Base-by-base conservation (phyloP, 2,113 vertebrate species). In the Sylvia atricapilla region DNA sequence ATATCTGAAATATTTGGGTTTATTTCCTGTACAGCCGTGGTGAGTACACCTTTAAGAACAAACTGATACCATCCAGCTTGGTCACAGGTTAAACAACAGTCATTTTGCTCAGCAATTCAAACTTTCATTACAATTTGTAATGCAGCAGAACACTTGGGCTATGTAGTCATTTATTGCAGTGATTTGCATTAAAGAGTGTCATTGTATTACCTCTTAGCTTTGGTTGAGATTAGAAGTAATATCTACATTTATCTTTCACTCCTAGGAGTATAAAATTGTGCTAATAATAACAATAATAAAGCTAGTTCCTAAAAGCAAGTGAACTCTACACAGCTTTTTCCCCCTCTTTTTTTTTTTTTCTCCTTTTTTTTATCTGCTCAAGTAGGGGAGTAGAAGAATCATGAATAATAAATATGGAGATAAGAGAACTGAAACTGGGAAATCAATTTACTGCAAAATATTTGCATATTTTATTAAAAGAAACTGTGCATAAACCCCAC, bases 381-480 rank as follows among this genome's bases (percentile, higher is more conserved):
- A 94, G 97, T 96, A 80, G 87, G 91, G 92, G 92, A 97, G 93
- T 96, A 91, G 91, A 94, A 96, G 94, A 95, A 97, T 97, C 97
- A 98, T 98, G 98, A 98, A 98, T 98, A 98, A 98, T 98, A 97
- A 98, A 98, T 97, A 97, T 75, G 95, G 89, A 98, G 98, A 98
- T 98, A 98, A 98, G 98, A 98, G 97, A 98, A 98, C 95, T 97
- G 97, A 98, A 98, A 98, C 97, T 97, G 97, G 97, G 97, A 98
- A 98, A 98, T 98, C 98, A 98, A 98, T 98, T 98, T 98, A 97
- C 97, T 97, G 97, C 97, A 98, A 98, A 98, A 98, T 98, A 98
- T 98, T 98, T 98, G 98, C 98, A 98, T 98, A 98, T 98, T 98
- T 98, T 98, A 98, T 98, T 98, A 98, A 98, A 98, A 98, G 98